Conservation (phyloP, 2,888 invertebrate species). For the Euphydryas editha region DNA sequence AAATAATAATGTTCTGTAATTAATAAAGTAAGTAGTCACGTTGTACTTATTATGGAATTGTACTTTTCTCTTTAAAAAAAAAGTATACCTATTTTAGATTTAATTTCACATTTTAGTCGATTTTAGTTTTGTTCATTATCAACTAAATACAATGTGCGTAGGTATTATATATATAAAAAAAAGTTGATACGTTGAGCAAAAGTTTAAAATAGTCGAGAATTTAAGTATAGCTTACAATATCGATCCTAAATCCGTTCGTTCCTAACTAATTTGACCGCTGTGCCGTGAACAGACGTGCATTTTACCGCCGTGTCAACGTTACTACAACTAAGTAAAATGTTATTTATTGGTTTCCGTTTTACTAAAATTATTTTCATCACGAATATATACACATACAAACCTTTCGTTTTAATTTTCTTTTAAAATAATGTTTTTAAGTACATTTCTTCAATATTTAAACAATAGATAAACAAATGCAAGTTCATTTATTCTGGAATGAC, state of each 20-base stretch:
- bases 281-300: conserved; percentile 18
- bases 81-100: too few species aligned
- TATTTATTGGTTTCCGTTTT: conserved; percentile 1
- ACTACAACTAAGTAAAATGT: background rate
- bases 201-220: background rate
- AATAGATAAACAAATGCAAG: too few species aligned
- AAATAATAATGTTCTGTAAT: too few species aligned
- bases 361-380: background rate
- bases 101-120: too few species aligned
- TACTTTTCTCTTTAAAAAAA: too few species aligned
- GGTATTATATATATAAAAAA: background rate
- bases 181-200: background rate
- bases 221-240: conserved; percentile 2
- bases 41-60: too few species aligned
- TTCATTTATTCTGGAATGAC: too few species aligned
- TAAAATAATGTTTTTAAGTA: background rate
- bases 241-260: background rate
- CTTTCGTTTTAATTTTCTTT: background rate
- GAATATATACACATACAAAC: background rate
- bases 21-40: too few species aligned
- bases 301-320: background rate
- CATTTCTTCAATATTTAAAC: too few species aligned
- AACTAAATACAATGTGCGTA: too few species aligned
- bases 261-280: conserved; percentile 10
- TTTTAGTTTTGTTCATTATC: too few species aligned